phyloP scores from a whole-genome alignment of 2,113 vertebrate genomes.

The Leptobrachium ailaonicum region DNA sequence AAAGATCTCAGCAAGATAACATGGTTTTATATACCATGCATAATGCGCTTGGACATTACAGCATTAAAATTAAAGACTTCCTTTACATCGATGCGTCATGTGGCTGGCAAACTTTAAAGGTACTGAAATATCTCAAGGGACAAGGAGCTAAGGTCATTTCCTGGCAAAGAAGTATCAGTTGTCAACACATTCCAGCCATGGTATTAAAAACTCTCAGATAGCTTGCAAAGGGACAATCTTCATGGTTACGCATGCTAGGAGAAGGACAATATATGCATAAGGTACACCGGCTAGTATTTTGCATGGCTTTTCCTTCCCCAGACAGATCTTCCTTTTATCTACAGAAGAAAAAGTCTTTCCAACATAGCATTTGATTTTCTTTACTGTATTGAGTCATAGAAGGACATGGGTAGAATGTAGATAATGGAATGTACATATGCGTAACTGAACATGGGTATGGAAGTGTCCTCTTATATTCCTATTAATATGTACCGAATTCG shows the following conservation, averaged over 20 bases:
- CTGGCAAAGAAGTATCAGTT: conserved; percentile 36
- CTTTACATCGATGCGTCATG: conserved; percentile 26
- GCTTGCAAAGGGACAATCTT: conserved; percentile 1
- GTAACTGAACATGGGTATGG: too few relatives aligned
- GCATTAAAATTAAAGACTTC: conserved; percentile 4
- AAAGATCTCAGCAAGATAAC: too few relatives aligned
- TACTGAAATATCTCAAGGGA: conserved; percentile 28
- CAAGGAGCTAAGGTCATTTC: conserved; percentile 40
- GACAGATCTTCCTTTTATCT: background rate
- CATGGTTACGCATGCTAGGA: conserved; percentile 3
- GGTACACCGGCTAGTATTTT: conserved; percentile 24
- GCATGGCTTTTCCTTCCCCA: background rate
- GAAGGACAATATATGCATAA: conserved; percentile 28
- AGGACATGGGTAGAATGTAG: too few relatives aligned
- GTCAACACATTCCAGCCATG: conserved; percentile 43
- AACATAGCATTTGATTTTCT: background rate
- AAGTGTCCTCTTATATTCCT: too few relatives aligned
- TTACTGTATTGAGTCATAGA: too few relatives aligned
- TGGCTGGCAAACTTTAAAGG: conserved; percentile 11
- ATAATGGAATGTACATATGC: too few relatives aligned
- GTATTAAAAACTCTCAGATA: conserved; percentile 38
- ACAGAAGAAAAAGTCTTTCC: background rate
- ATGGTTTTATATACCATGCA: too few relatives aligned
- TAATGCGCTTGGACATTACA: background rate
- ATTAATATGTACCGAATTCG: too few relatives aligned